Evolutionary conservation across 2,888 invertebrate species (phyloP).

Genomic region (Lycaena phlaeas): DNA sequence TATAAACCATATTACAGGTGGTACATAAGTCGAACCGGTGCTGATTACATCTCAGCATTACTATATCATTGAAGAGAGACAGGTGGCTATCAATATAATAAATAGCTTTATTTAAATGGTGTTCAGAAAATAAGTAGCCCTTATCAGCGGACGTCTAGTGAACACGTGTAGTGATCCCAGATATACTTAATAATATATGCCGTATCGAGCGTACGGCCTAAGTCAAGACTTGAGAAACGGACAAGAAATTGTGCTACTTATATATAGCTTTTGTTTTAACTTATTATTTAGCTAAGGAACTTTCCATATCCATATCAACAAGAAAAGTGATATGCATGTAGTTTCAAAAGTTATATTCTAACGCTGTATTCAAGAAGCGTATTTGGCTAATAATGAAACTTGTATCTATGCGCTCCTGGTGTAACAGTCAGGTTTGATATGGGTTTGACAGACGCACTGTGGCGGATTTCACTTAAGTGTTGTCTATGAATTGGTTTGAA

Average conservation of each 20-base stretch:
- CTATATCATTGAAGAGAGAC: slow-evolving; percentile 10
- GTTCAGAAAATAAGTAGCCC: slow-evolving; percentile 10
- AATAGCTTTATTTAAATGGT: slow-evolving; percentile 11
- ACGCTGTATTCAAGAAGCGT: too few species aligned
- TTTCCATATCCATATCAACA: too few species aligned
- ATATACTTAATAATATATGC: slow-evolving; percentile 4
- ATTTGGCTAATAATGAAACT: too few species aligned
- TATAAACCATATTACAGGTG: not conserved
- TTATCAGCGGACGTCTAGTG: slow-evolving; percentile 8
- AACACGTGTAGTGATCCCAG: slow-evolving; percentile 10
- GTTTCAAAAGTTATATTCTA: too few species aligned
- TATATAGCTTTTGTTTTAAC: not conserved
- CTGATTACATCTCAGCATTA: slow-evolving; percentile 10
- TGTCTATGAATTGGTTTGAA: too few species aligned
- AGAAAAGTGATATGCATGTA: too few species aligned
- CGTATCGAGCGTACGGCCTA: too few species aligned
- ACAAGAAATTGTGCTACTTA: not conserved
- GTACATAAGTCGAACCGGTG: not conserved
- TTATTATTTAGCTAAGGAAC: too few species aligned
- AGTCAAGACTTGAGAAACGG: slow-evolving; percentile 1
- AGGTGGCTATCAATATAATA: slow-evolving; percentile 11
- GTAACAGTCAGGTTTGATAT: too few species aligned
- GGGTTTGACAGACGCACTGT: too few species aligned
- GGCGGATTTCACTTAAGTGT: too few species aligned
- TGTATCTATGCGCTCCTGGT: too few species aligned